Evolutionary conservation across 2,113 vertebrate species (phyloP).

Genomic region (Taxidea taxus): DNA sequence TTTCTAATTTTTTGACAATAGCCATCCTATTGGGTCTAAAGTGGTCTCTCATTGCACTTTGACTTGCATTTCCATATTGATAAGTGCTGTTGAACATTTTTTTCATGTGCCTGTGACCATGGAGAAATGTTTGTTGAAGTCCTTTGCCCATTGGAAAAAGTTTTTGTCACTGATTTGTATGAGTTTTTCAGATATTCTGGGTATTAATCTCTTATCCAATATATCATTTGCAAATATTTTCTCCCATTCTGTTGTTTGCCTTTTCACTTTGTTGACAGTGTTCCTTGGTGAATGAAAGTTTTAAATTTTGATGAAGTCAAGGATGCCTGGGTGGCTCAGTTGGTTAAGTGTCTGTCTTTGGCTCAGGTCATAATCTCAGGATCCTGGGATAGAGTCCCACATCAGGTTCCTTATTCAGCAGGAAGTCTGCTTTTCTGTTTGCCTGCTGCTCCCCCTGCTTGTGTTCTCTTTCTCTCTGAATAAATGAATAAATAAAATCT

Average conservation of each 20-base stretch:
- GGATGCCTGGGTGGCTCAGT: too few species aligned
- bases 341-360: too few species aligned
- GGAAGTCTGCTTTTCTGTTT: too few species aligned
- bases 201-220: neutral
- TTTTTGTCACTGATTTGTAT: neutral
- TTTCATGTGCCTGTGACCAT: neutral
- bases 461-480: too few species aligned
- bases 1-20: neutral
- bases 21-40: neutral
- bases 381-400: too few species aligned
- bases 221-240: neutral
- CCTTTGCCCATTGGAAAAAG: neutral
- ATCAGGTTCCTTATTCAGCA: too few species aligned
- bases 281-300: neutral
- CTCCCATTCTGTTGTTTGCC: neutral
- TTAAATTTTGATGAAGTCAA: neutral
- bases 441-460: too few species aligned
- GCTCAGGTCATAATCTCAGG: too few species aligned
- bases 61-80: neutral
- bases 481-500: too few species aligned
- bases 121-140: neutral
- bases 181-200: neutral
- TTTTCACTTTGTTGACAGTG: neutral
- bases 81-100: neutral
- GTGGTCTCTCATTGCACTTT: neutral